Base-by-base conservation (phyloP, 2,888 invertebrate genomes). In the Drosophila melanosoma region DNA sequence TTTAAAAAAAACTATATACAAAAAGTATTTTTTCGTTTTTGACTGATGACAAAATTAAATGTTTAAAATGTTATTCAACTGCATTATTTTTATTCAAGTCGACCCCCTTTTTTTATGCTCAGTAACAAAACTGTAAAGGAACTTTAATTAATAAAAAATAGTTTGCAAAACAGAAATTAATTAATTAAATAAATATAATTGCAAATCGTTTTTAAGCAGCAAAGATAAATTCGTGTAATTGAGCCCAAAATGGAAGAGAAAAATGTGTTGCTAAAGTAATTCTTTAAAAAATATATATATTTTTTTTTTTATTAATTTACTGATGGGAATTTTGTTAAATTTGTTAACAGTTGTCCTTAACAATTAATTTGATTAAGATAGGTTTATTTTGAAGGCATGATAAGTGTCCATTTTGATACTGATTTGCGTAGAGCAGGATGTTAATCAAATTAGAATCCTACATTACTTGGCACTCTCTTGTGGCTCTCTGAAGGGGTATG, bases 361-460 rank as follows among this genome's bases (percentile, higher is more conserved):
- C 1, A 15, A 15, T 23, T 45, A 15, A 45, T 23, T 45, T 15
- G 3, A 26, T 23, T 12, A 20, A 2, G 23, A 45, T 26, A 3
- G 17, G 17, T 64, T 62, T 52, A 17, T 17, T 38, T 66, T 36
- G 29, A 11, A 66, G 23, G 45, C 40, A 38, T 57, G 35, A 40
- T 6, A 59, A 40, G 35, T 58, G 48, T 32, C 53, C n/a, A 8
- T 1, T 23, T 48, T 51, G 68, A 69, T 69, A 60, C 29, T 29
- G 52, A 12, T 68, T 36, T 38, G 11, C 3, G 1, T 2, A 12
- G 17, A 26, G 26, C 7, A 12, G 29, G 1, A 4, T 45, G 32
- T 53, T n/a, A 70, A 58, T 61, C 56, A 60, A 76, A 63, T 78
- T 72, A 33, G 36, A 57, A 63, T 15, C 60, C 45, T 38, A 35